Base-by-base conservation (phyloP, 1,140 invertebrate genomes). In the Drosophila simulans region DNA sequence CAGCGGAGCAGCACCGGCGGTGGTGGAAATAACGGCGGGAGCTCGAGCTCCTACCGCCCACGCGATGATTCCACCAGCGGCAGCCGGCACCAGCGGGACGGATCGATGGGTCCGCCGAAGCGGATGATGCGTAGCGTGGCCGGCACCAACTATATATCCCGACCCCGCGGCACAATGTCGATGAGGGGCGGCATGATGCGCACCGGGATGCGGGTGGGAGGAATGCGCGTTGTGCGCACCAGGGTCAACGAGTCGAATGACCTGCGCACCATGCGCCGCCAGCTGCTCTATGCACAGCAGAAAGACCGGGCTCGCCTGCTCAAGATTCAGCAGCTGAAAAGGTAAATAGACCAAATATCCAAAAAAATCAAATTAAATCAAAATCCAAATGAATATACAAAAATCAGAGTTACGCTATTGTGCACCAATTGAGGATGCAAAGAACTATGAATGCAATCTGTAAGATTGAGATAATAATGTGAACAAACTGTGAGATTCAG, bases 251-350 rank as follows among this genome's bases (percentile, higher is more conserved):
- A 92, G 56, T 81, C 84, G 20, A 85, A 81, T 64, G 91, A 92
- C 79, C 63, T 92, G 73, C 77, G 90, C 52, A 91, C 80, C 27
- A 92, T 92, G 91, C 91, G 91, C 59, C 80, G 79, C 53, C 88
- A 92, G 60, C 73, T 92, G 56, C 65, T 92, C 31, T 91, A 86
- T 77, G 91, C 91, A 13, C 82, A 90, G 65, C 91, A 92, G 53
- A 92, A 90, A 91, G 91, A 92, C 76, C 83, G 90, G 49, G 86
- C 83, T 31, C 83, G 91, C 52, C 60, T 91, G 57, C 75, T 92
- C 49, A 92, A 92, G 72, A 91, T 92, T 70, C 83, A 91, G 73
- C 86, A 91, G 58, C 64, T 92, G 63, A 91, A 91, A 90, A 92
- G 91, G 91, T 92, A 92, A 91, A 71, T 91, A 90, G 65, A 76